phyloP scores from a whole-genome alignment of 2,113 vertebrate species.

The Tetrax tetrax region DNA sequence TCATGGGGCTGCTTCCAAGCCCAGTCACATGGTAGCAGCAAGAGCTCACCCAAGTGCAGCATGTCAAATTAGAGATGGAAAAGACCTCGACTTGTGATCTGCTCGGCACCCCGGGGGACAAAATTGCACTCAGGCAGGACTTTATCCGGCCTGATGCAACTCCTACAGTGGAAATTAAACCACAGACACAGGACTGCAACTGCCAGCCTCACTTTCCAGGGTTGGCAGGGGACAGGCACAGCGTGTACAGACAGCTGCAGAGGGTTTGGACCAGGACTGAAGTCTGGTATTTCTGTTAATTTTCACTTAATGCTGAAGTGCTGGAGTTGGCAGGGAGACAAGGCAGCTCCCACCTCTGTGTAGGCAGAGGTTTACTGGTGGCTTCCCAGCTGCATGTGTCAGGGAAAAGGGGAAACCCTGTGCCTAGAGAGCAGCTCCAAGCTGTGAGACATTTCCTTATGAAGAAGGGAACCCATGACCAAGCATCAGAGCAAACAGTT shows the following conservation, averaged over 20 bases:
- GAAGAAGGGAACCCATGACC: not conserved
- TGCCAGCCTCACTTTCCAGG: slow-evolving; percentile 53
- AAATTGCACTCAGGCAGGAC: not conserved
- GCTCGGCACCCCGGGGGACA: not conserved
- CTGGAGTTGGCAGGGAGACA: not conserved
- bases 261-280: not conserved
- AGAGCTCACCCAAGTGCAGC: not conserved
- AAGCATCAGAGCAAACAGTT: not conserved
- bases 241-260: not conserved
- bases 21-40: not conserved
- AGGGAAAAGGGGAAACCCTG: not conserved
- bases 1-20: not conserved
- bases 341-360: not conserved
- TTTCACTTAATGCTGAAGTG: not conserved
- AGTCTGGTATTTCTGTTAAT: not conserved
- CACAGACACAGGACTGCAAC: not conserved
- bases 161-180: not conserved
- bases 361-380: not conserved
- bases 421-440: not conserved
- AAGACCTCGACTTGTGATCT: not conserved
- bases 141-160: not conserved
- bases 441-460: not conserved
- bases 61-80: not conserved
- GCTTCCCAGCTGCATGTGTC: not conserved
- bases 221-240: not conserved